Base-by-base conservation (phyloP, 2,113 vertebrate species). In the Pseudopipra pipra region DNA sequence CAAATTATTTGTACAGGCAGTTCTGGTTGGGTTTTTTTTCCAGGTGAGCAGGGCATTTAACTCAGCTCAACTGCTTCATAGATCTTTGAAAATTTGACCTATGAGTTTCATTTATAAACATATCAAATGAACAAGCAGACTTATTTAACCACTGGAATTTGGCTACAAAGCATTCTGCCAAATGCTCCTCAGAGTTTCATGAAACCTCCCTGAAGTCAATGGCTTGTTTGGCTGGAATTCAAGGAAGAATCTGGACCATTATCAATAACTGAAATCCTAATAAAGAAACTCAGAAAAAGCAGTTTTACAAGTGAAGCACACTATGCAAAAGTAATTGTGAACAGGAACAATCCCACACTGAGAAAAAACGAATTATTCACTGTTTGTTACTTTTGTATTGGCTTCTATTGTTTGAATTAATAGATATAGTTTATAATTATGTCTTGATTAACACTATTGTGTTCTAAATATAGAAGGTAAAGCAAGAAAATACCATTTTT, bases 401-500 rank as follows among this genome's bases (percentile, higher is more conserved):
- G 89, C 68, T 89, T 96, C 82, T 80, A 55, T 92, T 95, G 85
- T 88, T 75, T 87, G 78, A 68, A 96, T 81, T 96, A 97, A 97
- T 87, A 79, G 66, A 96, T 89, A 94, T 31, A 80, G 77, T 81
- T 94, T 94, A 85, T 81, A 93, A 96, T 96, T 96, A 85, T 93
- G 96, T 88, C 94, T 95, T 95, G 83, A 96, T 96, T 88, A 97
- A 97, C 83, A 68, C 70, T 90, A 91, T 95, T 83, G 89, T 94
- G 91, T 91, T 96, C 93, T 90, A 96, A 97, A 95, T 85, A 91
- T 89, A 93, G 94, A 95, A 96, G 43, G 55, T 94, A 96, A 97
- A 78, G 67, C 85, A 92, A 97, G 82, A 97, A 97, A 96, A 96
- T 62, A 93, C 70, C 85, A 24, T 92, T 96, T 95, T 94, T 96